Base-by-base conservation (phyloP, 1,140 invertebrate species). In the Saxidomus purpurata region DNA sequence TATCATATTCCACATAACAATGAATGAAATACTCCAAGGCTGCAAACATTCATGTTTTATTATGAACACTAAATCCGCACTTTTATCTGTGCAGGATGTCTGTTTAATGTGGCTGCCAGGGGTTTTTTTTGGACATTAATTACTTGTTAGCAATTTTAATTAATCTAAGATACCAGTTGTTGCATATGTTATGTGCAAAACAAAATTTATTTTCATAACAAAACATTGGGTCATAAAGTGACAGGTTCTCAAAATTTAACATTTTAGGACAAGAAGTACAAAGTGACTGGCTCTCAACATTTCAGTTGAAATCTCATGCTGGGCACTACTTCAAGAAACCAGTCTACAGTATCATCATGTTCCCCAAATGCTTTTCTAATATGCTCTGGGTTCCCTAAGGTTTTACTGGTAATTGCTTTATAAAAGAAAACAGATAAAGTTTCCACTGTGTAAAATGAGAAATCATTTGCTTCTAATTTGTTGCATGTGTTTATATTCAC, bases 351-450 rank as follows among this genome's bases (percentile, higher is more conserved):
- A 77, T 28, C 74, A 77, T 79, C 76, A 79, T 49, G 31, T 49
- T 52, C 49, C 22, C 76, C 28, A 83, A 71, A 84, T 84, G 82
- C 82, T 47, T 84, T 49, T 49, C 63, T 71, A 71, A 84, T 74
- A 31, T 11, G n/a, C 59, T 36, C 40, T 40, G 40, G 55, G 59
- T 49, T 67, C 61, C 59, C 82, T 36, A 67, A 52, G 47, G 55
- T 67, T 84, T 84, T 71, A 74, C 34, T 71, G 34, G 40, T 84
- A 84, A 84, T 84, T 84, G 71, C 82, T 84, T 71, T 81, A 80
- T 88, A 88, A 88, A 88, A 81, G 86, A 88, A 81, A 88, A 88
- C 86, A 88, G 86, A 88, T 88, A 80, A 88, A 88, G 86, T 88
- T 88, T 88, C 86, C 47, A 81, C 52, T 63, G 38, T 63, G 86